A percentile compares a stretch with the other conserved stretches of the same genome.
Evolutionary conservation across 1,140 invertebrate species (phyloP).

Genomic region (Drosophila kohkoa): DNA sequence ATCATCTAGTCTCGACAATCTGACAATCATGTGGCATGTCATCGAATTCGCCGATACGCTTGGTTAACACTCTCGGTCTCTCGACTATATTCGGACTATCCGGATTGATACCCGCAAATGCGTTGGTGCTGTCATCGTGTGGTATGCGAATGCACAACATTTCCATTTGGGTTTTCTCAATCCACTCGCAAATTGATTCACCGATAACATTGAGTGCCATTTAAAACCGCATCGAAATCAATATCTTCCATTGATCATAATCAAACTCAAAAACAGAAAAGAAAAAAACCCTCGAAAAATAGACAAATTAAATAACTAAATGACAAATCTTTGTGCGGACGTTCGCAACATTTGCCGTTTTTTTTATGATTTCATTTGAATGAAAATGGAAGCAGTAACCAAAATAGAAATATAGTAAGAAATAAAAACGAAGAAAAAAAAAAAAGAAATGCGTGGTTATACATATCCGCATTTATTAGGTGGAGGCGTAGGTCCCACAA

Average conservation of each 20-base stretch:
- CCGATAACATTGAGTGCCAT: slow-evolving; percentile 63
- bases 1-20: slow-evolving; percentile 34
- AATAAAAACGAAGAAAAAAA: slow-evolving; percentile 37
- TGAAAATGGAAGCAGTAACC: slow-evolving; percentile 43
- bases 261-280: slow-evolving; percentile 9
- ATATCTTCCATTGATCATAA: slow-evolving; percentile 67
- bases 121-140: background rate
- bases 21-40: slow-evolving; percentile 47
- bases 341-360: slow-evolving; percentile 50
- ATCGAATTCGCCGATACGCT: slow-evolving; percentile 45
- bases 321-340: slow-evolving; percentile 30
- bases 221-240: slow-evolving; percentile 77
- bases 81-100: too few species aligned
- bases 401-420: slow-evolving; percentile 13
- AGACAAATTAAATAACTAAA: slow-evolving; percentile 17
- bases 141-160: slow-evolving; percentile 53
- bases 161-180: slow-evolving; percentile 60
- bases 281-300: background rate
- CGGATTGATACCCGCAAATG: slow-evolving; percentile 25
- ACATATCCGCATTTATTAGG: slow-evolving; percentile 59
- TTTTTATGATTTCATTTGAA: slow-evolving; percentile 32
- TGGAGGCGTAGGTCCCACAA: slow-evolving; percentile 45
- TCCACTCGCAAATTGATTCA: slow-evolving; percentile 47
- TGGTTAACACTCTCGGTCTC: background rate
- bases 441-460: slow-evolving; percentile 44